phyloP scores from a whole-genome alignment of 2,113 vertebrate genomes.

The Pavo muticus region DNA sequence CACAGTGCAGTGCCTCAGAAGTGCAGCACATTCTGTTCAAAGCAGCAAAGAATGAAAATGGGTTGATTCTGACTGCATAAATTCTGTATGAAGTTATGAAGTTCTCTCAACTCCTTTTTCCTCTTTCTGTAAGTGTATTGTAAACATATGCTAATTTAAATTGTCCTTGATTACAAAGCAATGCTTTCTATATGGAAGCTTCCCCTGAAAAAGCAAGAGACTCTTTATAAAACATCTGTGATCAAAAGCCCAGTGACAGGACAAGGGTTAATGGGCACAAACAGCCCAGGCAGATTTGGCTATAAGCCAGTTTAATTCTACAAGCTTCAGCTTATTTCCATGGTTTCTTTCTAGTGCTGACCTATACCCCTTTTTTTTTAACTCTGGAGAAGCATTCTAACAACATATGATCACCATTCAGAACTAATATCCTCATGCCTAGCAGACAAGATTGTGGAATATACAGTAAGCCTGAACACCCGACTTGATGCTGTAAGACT shows the following conservation, averaged over 20 bases:
- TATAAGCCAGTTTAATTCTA: neutral
- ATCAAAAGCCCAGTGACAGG: neutral
- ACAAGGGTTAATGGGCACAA: no score
- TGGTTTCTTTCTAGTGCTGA: neutral
- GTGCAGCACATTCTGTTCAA: neutral
- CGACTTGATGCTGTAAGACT: neutral
- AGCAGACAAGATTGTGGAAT: neutral
- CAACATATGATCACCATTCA: neutral
- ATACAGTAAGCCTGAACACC: neutral
- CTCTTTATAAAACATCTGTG: neutral
- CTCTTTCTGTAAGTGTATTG: neutral
- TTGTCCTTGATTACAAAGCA: neutral
- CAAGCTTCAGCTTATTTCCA: accelerated
- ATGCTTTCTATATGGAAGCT: neutral
- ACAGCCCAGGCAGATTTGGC: neutral
- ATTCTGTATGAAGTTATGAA: neutral
- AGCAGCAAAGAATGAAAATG: neutral
- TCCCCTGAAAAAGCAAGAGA: neutral
- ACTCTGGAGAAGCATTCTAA: neutral
- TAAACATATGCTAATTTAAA: neutral
- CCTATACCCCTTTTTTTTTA: neutral
- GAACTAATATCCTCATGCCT: neutral
- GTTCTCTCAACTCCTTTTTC: neutral
- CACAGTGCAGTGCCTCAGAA: neutral
- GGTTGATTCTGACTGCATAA: neutral